Percentiles rank a stretch among this genome's conserved stretches.
These are phyloP conservation scores for Craterocephalus amniculus DNA, from an alignment of 2,797 vertebrate species.

Conservation along the genomic window DNA sequence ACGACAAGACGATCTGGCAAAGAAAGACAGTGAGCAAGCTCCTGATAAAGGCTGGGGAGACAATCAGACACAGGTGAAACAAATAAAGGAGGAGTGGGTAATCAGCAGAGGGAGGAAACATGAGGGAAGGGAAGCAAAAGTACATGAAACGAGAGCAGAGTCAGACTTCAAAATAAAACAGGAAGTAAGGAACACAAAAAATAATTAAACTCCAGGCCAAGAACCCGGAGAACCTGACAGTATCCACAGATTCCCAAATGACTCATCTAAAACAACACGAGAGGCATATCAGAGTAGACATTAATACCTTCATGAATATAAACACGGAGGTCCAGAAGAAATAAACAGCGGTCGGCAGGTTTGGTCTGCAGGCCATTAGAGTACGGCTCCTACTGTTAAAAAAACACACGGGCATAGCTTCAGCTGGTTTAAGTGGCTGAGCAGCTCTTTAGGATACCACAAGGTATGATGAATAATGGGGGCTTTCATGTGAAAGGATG, in stretches of 20 bases:
- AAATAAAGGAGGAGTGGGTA: no score
- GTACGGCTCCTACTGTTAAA: slow-evolving; percentile 33
- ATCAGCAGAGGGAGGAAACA: no score
- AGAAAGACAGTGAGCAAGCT: no score
- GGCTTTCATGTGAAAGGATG: slow-evolving; percentile 28
- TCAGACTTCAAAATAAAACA: no score
- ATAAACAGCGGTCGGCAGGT: slow-evolving; percentile 58
- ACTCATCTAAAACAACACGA: slow-evolving; percentile 71
- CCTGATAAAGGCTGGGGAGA: no score
- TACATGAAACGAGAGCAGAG: no score
- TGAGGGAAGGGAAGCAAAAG: no score
- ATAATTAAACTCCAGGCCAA: no score
- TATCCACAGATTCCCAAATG: slow-evolving; percentile 70
- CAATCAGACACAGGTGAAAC: no score
- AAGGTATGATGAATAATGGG: slow-evolving; percentile 24
- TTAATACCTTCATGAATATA: slow-evolving; percentile 69
- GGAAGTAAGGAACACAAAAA: no score
- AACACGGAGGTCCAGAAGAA: slow-evolving; percentile 50
- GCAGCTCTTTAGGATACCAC: slow-evolving; percentile 31
- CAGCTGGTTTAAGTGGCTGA: slow-evolving; percentile 21
- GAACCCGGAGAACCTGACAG: no score
- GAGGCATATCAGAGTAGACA: slow-evolving; percentile 70
- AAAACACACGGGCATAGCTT: slow-evolving; percentile 18
- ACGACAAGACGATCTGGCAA: no score
- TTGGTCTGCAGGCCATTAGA: slow-evolving; percentile 46